phyloP scores from a whole-genome alignment of 1,140 invertebrate species.

The Asobara japonica region DNA sequence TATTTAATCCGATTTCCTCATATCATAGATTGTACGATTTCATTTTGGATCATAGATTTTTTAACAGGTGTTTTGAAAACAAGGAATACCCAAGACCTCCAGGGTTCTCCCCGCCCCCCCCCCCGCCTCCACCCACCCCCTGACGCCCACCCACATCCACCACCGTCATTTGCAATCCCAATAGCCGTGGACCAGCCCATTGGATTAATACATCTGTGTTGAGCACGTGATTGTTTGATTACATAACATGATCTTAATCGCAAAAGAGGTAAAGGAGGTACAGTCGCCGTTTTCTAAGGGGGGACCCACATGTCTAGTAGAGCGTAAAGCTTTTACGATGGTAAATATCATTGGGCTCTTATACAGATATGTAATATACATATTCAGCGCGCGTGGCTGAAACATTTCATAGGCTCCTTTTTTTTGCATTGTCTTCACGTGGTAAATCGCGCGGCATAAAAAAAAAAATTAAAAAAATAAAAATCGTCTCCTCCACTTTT shows the following conservation, averaged over 20 bases:
- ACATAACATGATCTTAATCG: conserved; percentile 53
- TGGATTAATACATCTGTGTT: background rate
- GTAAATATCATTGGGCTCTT: conserved; percentile 40
- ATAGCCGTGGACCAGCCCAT: background rate
- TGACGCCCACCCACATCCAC: background rate
- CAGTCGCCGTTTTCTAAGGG: conserved; percentile 20
- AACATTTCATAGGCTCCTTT: background rate
- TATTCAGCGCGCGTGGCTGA: background rate
- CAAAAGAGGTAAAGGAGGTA: conserved; percentile 26
- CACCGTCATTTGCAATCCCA: background rate
- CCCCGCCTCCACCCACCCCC: too few species aligned
- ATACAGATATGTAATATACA: background rate
- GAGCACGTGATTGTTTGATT: conserved; percentile 46
- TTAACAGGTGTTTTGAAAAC: too few species aligned
- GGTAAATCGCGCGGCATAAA: background rate
- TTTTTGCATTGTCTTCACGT: background rate
- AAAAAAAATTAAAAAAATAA: background rate
- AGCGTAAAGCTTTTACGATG: conserved; percentile 43
- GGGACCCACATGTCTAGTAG: conserved; percentile 45
- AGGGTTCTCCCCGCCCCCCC: too few species aligned
- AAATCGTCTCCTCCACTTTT: too few species aligned
- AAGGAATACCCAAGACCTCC: too few species aligned
- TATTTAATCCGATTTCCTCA: too few species aligned
- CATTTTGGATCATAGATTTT: too few species aligned
- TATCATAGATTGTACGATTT: too few species aligned